Conservation (phyloP, 2,797 vertebrate species). For the Oceanodroma leucorhoa region DNA sequence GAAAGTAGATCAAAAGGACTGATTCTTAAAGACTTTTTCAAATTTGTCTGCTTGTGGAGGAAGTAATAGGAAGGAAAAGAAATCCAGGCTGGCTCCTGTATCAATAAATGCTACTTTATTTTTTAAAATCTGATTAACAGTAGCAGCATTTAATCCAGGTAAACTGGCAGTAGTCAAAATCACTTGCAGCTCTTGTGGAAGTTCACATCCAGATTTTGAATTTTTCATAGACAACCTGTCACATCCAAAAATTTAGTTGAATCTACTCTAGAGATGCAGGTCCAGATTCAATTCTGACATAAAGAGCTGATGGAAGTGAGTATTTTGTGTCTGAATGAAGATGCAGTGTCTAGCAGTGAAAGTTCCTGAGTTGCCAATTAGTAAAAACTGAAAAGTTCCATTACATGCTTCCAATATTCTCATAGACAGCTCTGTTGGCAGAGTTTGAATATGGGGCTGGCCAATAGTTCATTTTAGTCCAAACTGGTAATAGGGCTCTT, state of each 20-base stretch:
- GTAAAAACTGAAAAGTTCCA: not conserved
- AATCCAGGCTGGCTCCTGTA: not conserved
- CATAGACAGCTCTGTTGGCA: not conserved
- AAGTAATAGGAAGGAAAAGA: not conserved
- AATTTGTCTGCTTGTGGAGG: not conserved
- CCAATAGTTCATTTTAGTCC: not conserved
- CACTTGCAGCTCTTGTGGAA: not conserved
- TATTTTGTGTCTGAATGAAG: not conserved
- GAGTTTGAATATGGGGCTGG: not conserved
- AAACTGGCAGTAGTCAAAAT: not conserved
- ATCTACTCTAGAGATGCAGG: not conserved
- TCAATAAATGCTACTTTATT: not conserved
- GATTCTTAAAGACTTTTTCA: not conserved
- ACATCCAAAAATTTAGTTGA: not conserved
- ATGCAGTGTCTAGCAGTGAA: not conserved
- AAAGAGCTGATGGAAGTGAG: not conserved
- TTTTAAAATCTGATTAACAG: not conserved
- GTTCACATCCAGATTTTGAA: not conserved
- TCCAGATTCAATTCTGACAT: not conserved
- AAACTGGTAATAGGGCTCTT: rapidly evolving
- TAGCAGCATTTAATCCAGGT: not conserved
- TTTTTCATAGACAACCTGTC: not conserved
- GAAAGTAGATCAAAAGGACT: not conserved
- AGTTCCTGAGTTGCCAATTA: not conserved
- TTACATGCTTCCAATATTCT: not conserved